phyloP scores from a whole-genome alignment of 1,140 invertebrate genomes.

The Orius insidiosus region DNA sequence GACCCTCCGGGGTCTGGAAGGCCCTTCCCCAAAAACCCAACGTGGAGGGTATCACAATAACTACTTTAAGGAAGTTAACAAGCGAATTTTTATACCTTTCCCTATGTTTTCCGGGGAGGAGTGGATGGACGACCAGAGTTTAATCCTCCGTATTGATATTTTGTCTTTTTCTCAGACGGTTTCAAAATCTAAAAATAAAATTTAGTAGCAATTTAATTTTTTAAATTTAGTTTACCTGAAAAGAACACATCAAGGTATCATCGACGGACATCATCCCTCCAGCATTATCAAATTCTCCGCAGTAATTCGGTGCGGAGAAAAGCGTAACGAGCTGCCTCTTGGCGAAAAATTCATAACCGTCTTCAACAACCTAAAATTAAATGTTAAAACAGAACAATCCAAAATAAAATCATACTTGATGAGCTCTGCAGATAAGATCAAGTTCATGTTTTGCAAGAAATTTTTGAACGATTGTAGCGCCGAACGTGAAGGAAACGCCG shows the following conservation, averaged over 20 bases:
- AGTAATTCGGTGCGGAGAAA: slow-evolving; percentile 97
- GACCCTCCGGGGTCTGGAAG: too few relatives aligned
- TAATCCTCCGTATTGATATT: slow-evolving; percentile 85
- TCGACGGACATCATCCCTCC: slow-evolving; percentile 99
- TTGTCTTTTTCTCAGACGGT: slow-evolving; percentile 96
- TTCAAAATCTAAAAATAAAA: slow-evolving; percentile 75
- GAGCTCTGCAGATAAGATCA: slow-evolving; percentile 90
- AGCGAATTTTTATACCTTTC: slow-evolving; percentile 18
- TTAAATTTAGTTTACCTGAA: slow-evolving; percentile 35
- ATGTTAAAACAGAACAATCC: too few relatives aligned
- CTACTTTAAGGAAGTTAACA: too few relatives aligned
- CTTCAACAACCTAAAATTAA: slow-evolving; percentile 73
- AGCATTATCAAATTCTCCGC: slow-evolving; percentile 98
- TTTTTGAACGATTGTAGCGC: slow-evolving; percentile 83
- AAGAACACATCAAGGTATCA: slow-evolving; percentile 98
- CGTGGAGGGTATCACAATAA: too few relatives aligned
- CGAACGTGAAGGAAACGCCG: slow-evolving; percentile 91
- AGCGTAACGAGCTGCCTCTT: slow-evolving; percentile 94
- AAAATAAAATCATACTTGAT: slow-evolving; percentile 55
- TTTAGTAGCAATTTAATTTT: neutral
- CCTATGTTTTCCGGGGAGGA: slow-evolving; percentile 20
- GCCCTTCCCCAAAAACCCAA: too few relatives aligned
- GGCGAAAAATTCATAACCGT: slow-evolving; percentile 98
- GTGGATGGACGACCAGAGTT: slow-evolving; percentile 51
- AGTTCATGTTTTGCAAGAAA: slow-evolving; percentile 91